Evolutionary conservation across 1,140 invertebrate species (phyloP), one percentile per base, ranked within the genome.

Genomic region (Vollenhovia emeryi): DNA sequence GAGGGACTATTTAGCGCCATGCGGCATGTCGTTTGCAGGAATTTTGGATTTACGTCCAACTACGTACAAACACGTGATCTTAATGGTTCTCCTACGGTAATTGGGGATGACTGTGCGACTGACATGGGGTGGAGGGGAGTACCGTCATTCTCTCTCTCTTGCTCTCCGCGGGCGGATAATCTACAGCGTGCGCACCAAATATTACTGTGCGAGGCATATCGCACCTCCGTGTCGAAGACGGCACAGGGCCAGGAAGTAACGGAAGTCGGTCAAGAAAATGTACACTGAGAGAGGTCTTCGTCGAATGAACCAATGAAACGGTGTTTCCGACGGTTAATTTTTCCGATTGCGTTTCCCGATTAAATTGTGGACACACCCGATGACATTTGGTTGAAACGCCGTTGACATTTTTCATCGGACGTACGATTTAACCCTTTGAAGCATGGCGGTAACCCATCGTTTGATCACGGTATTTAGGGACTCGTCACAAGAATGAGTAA

Each of bases 61-160:
- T 71, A 57, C 78, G 36, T 71, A 57, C 66, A 71, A 80, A 80
- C 60, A 79, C 48, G 36, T 80, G 78, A 80, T 80, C 78, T 80
- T 80, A 80, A 80, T 80, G 76, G 76, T 80, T 80, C 62, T 69
- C 76, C 60, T 40, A 69, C 50, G 50, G 33, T 36, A 68, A 69
- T 80, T 80, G 64, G 36, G 24, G 21, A 27, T 69, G 64, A 80
- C 18, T 36, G 13, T 80, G 64, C 78, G 78, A 55, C 50, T 80
- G 78, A 80, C 78, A 24, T 43, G 9, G 21, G 60, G 48, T 18
- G 24, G n/a, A n/a, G n/a, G n/a, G n/a, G n/a, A n/a, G n/a, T n/a
- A 71, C 8, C 33, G 18, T 80, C 13, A 55, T 55, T 43, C 8
- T 60, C 55, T 33, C 40, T 24, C 24, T 36, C 59, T 36, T 30